Percentiles rank a stretch among this genome's conserved stretches.
phyloP scores from a whole-genome alignment of 2,113 vertebrate species.

The Hemicordylus capensis region DNA sequence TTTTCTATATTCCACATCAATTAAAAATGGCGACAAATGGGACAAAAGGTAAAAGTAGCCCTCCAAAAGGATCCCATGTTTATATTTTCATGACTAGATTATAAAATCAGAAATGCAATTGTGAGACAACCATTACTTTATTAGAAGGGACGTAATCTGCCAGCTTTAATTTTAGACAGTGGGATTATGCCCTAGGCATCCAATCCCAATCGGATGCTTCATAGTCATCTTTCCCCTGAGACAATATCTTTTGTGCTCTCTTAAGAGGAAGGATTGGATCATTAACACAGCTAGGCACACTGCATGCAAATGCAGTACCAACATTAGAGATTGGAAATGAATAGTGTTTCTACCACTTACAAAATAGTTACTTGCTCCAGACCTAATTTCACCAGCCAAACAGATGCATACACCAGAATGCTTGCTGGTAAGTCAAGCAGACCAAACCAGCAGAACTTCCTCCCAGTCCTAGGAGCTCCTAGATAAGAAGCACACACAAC shows the following conservation, averaged over 20 bases:
- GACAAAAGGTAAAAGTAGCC: slow-evolving; percentile 18
- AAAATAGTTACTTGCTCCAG: slow-evolving; percentile 11
- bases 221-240: neutral
- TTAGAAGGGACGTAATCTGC: slow-evolving; percentile 28
- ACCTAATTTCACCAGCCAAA: neutral
- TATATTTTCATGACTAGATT: slow-evolving; percentile 36
- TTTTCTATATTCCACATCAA: slow-evolving; percentile 13
- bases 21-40: slow-evolving; percentile 24
- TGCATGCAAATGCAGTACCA: neutral
- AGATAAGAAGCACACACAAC: neutral
- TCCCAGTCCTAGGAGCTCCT: neutral
- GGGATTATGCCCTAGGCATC: slow-evolving; percentile 7
- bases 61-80: neutral
- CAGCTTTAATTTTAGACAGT: neutral
- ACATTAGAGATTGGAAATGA: slow-evolving; percentile 10
- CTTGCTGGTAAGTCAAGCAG: neutral
- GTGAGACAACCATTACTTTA: slow-evolving; percentile 38
- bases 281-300: neutral
- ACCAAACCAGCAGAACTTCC: neutral
- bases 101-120: neutral
- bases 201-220: slow-evolving; percentile 1
- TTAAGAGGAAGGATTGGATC: neutral
- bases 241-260: neutral
- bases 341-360: slow-evolving; percentile 17
- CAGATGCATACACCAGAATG: neutral